These are phyloP conservation scores for Ptilodon capucinus DNA, from an alignment of 2,888 invertebrate genomes.

Conservation along the genomic window DNA sequence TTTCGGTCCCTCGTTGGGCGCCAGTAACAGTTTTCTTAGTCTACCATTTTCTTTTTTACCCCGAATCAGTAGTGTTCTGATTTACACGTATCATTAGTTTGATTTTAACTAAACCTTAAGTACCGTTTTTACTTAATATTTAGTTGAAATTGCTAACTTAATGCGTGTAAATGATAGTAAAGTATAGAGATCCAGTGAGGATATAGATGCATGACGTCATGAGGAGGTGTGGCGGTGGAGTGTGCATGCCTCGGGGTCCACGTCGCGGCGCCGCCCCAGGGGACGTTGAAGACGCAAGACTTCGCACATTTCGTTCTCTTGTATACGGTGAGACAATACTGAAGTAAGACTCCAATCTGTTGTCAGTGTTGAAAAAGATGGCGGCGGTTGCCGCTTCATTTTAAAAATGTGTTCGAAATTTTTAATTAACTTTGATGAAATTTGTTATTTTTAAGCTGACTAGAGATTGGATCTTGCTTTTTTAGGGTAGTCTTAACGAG, in stretches of 20 bases:
- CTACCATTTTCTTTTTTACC: slow-evolving; percentile 21
- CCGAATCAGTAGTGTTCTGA: slow-evolving; percentile 33
- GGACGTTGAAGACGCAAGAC: slow-evolving; percentile 43
- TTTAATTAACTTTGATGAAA: neutral
- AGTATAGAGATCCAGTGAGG: slow-evolving; percentile 36
- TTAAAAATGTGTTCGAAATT: neutral
- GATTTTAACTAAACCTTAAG: neutral
- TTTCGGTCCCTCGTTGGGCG: slow-evolving; percentile 65
- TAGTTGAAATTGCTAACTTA: slow-evolving; percentile 5
- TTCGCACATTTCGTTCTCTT: slow-evolving; percentile 21
- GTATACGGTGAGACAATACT: slow-evolving; percentile 53
- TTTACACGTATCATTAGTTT: slow-evolving; percentile 7
- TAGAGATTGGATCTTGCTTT: slow-evolving; percentile 23
- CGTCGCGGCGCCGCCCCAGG: slow-evolving; percentile 32
- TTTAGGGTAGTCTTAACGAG: slow-evolving; percentile 15
- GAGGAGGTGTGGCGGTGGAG: slow-evolving; percentile 57
- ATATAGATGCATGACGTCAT: slow-evolving; percentile 71
- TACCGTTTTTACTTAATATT: neutral
- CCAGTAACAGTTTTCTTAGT: slow-evolving; percentile 51
- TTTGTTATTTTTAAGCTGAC: slow-evolving; percentile 15
- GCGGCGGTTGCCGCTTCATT: neutral
- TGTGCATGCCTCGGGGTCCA: slow-evolving; percentile 62
- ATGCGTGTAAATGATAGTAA: slow-evolving; percentile 23
- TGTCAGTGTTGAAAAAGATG: slow-evolving; percentile 16
- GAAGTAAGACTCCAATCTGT: slow-evolving; percentile 30